Base-by-base conservation (phyloP, 2,888 invertebrate species). In the Tinea pellionella region DNA sequence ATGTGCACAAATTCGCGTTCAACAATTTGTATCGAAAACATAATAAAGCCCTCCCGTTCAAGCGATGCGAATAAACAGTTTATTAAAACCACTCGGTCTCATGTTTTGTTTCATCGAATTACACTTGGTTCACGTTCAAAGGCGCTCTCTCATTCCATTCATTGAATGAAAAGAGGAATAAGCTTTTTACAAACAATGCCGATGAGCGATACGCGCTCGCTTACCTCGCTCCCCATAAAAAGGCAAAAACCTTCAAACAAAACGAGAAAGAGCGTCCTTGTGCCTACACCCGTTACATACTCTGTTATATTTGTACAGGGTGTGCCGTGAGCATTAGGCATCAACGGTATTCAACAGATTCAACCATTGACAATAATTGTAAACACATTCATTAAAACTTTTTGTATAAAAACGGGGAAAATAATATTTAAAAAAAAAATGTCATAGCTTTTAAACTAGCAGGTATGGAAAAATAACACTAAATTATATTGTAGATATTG, bases 101-200 rank as follows among this genome's bases (percentile, higher is more conserved):
- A 53, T 59, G 47, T 59, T 61, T 64, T 62, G 62, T 62, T 63
- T 61, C 61, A 62, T 59, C 55, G 57, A 51, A 61, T 61, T 62
- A 62, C 62, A 63, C 62, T 61, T 63, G 63, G 62, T 61, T 64
- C 63, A 60, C 61, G 59, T 61, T 61, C 61, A 63, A 63, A 64
- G 62, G 61, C 51, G 58, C n/a, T 53, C n/a, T n/a, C n/a, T n/a
- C n/a, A n/a, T n/a, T 53, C 57, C 61, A 58, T 61, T 61, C 59
- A 59, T 51, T 59, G 62, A 63, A 61, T 63, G 61, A 63, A 60
- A 61, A 63, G 60, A 60, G 60, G 63, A 62, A 41, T 61, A 62
- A 59, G 60, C 57, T 57, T 61, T 61, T 51, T 47, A 58, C 61
- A 61, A 61, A 61, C 61, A 61, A 61, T 58, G 37, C 57, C 47